Base-by-base conservation (phyloP, 1,140 invertebrate species). In the Limonius californicus region DNA sequence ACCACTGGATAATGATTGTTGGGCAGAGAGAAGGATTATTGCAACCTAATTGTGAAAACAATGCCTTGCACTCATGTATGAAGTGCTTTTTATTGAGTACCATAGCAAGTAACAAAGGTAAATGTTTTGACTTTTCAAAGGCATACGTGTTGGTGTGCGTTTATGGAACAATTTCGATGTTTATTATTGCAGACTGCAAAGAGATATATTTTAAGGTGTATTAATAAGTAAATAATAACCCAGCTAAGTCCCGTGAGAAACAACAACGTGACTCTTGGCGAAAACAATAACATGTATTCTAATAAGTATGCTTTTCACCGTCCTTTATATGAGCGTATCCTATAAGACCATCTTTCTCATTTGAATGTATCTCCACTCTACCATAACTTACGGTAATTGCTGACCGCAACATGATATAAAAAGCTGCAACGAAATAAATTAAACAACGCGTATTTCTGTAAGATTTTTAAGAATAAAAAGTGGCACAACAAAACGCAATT, bases 231-330 rank as follows among this genome's bases (percentile, higher is more conserved):
- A 39, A 50, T 59, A 59, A 59, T 59, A 59, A 59, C 19, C 27
- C 19, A 14, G 32, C 18, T 45, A 47, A 43, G 54, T 66, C 65
- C 66, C 66, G 66, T 68, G 66, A 68, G 66, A 68, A 68, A 68
- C 60, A 55, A 60, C 61, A 65, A 68, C 66, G 66, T 68, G 66
- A 68, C 66, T 60, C 53, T 42, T 60, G 59, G 39, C 35, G 50
- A 55, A 63, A 59, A 66, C 61, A 62, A 62, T 65, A 65, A 60
- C 61, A 63, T 45, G 64, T 63, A 63, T 63, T 66, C 63, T 65
- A 65, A 65, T 65, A 65, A 63, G 63, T 57, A 50, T 27, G 21
- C 32, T 19, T 18, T 30, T 61, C 59, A 18, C 35, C 27, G 59
- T 61, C 35, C 8, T 14, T 11, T 16, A n/a, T 14, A 16, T 19